Evolutionary conservation across 2,113 vertebrate genomes (phyloP).

Genomic region (Xiphorhynchus elegans): DNA sequence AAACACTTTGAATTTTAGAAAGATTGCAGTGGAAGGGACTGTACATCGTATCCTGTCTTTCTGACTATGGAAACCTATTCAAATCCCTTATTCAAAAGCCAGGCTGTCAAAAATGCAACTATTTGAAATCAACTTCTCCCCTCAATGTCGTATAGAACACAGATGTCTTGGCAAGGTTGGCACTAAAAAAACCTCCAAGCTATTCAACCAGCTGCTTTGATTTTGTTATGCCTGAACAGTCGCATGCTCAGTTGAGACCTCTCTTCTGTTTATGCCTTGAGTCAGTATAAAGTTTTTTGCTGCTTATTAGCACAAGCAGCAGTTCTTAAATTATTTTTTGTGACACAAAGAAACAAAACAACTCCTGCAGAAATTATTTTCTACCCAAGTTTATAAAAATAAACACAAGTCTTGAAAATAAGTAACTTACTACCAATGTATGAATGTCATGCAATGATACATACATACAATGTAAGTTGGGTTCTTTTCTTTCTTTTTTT

Average conservation of each 20-base stretch:
- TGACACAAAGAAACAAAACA: not conserved
- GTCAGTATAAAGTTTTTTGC: not conserved
- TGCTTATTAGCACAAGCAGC: not conserved
- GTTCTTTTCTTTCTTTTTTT: not conserved
- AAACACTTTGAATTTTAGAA: not conserved
- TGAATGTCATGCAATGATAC: no score
- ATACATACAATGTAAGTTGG: rapidly evolving
- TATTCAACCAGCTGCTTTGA: slow-evolving; percentile 49
- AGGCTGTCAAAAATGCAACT: not conserved
- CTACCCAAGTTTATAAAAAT: not conserved
- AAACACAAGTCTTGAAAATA: not conserved
- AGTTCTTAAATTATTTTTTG: not conserved
- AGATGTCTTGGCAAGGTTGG: slow-evolving; percentile 53
- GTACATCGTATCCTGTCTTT: not conserved
- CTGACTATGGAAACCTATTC: not conserved
- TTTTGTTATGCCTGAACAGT: slow-evolving; percentile 36
- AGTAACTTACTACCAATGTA: not conserved
- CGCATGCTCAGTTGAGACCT: not conserved
- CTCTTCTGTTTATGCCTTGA: slow-evolving; percentile 21
- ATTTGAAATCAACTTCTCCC: not conserved
- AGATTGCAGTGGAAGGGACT: not conserved
- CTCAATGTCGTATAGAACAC: slow-evolving; percentile 32
- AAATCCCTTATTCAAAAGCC: not conserved
- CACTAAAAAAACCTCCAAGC: slow-evolving; percentile 1
- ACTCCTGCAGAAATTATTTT: not conserved